Evolutionary conservation across 2,797 vertebrate genomes (phyloP).

Genomic region (Nothura maculosa): DNA sequence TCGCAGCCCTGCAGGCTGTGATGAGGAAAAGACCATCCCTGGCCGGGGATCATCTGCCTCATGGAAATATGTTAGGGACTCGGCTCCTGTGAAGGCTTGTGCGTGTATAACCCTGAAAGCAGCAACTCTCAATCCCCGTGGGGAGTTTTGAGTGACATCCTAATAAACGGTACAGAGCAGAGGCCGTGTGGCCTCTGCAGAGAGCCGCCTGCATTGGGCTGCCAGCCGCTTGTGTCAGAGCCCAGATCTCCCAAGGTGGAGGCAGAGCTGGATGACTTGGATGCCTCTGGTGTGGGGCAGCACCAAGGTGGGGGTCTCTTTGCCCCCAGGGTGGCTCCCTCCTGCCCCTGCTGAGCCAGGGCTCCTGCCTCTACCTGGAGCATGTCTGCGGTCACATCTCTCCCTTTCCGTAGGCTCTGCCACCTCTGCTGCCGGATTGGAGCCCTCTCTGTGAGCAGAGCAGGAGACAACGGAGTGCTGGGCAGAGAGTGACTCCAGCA

Average conservation of each 20-base stretch:
- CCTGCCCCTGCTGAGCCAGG: rapidly evolving
- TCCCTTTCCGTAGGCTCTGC: rapidly evolving
- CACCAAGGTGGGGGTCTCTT: rapidly evolving
- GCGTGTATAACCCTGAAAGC: rapidly evolving
- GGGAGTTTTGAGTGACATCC: neutral
- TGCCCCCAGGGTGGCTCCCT: rapidly evolving
- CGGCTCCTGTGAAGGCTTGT: neutral
- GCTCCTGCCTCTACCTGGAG: rapidly evolving
- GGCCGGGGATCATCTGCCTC: neutral
- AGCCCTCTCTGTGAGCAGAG: neutral
- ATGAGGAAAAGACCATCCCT: neutral
- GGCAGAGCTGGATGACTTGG: rapidly evolving
- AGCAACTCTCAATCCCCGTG: rapidly evolving
- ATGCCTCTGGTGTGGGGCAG: rapidly evolving
- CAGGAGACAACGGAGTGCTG: rapidly evolving
- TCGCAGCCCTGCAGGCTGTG: neutral
- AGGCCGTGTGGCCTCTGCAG: rapidly evolving
- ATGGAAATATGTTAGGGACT: neutral
- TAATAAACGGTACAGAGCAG: rapidly evolving
- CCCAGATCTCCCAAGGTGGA: neutral
- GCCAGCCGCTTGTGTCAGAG: neutral
- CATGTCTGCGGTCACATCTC: rapidly evolving
- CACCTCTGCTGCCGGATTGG: rapidly evolving
- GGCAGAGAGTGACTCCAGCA: rapidly evolving
- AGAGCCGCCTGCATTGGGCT: rapidly evolving